Evolutionary conservation across 30 jellyfish, hydroid and myxozoan species (phyloP), one percentile per base, ranked within the genome.

Genomic region (Aurelia coerulea): DNA sequence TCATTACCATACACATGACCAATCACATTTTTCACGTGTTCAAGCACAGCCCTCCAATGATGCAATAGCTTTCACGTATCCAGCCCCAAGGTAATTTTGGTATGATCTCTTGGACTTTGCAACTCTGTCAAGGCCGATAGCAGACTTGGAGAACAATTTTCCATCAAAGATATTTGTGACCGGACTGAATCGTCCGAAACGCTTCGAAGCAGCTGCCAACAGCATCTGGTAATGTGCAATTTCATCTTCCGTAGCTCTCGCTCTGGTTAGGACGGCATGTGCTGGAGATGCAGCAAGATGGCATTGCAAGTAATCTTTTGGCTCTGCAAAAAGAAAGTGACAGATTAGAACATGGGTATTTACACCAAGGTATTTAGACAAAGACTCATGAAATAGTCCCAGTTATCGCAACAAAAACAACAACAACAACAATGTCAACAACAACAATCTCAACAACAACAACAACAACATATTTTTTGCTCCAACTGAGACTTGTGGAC

Each of bases 201-300:
- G 33, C 15, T 4, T 19, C 41, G 15, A 78, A 37, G 74, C 73
- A 33, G 10, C 39, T 17, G 60, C 13, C 58, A 76, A 50, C 11
- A 76, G 53, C 11, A 0, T 7, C 39, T 76, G 87, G 37, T 76
- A 76, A 4, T n/a, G 13, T 41, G 76, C 62, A 9, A 76, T 58
- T 76, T 76, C 78, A 13, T 82, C 72, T 1, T 51, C 91, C 7
- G 85, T 63, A 34, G 80, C 81, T 9, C 33, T 51, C 2, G 62
- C 41, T 19, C 83, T 17, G 29, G 91, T 82, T 15, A 82, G 81
- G 39, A 82, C 78, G 13, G 77, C 91, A 29, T 82, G 91, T 58
- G 91, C 65, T 31, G 91, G 91, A 2, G 91, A 51, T 16, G 46
- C 81, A 16, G 84, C 78, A 15, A 82, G 35, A 66, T 82, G n/a